Evolutionary conservation across 1,140 invertebrate genomes (phyloP), one percentile per base, ranked within the genome.

Genomic region (Trinorchestia longiramus): DNA sequence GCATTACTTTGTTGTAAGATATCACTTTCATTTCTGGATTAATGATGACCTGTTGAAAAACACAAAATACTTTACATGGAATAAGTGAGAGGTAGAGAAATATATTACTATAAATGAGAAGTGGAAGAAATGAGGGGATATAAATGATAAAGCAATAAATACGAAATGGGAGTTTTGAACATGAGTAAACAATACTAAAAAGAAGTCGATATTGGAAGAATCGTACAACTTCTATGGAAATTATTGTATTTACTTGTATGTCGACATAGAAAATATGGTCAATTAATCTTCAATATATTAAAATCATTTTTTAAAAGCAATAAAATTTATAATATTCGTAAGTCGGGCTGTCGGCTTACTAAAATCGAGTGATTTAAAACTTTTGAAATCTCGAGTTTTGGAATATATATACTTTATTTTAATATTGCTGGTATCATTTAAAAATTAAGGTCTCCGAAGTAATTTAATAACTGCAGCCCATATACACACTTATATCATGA

Each of bases 11-110:
- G 17, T 97, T 97, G 96, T 98, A 98, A 97, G 98, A 98, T 28
- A 98, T 97, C 43, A 98, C 97, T 97, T 98, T 98, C 96, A 98
- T 97, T 96, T 97, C 97, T 3, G 98, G 98, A 97, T 98, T 98
- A 57, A 98, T 98, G 96, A 98, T 98, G 40, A 98, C 97, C 98
- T 98, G 97, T 87, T 23, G 1, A 28, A 77, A 77, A 77, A 23
- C 1, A 11, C 15, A 77, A 11, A 77, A 11, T 23, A 23, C 36
- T 77, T n/a, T n/a, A n/a, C n/a, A n/a, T n/a, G n/a, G n/a, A n/a
- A n/a, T n/a, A n/a, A n/a, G n/a, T n/a, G n/a, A n/a, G 36, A 23
- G 28, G 47, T 53, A 53, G 1, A 15, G 36, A 28, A 77, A 77
- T 23, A 36, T 23, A 77, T 77, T 36, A 77, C 62, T n/a, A n/a